A percentile compares a stretch with the other conserved stretches of the same genome.
Conservation (phyloP, 2,888 invertebrate species). For the Chromoteleia sp. region DNA sequence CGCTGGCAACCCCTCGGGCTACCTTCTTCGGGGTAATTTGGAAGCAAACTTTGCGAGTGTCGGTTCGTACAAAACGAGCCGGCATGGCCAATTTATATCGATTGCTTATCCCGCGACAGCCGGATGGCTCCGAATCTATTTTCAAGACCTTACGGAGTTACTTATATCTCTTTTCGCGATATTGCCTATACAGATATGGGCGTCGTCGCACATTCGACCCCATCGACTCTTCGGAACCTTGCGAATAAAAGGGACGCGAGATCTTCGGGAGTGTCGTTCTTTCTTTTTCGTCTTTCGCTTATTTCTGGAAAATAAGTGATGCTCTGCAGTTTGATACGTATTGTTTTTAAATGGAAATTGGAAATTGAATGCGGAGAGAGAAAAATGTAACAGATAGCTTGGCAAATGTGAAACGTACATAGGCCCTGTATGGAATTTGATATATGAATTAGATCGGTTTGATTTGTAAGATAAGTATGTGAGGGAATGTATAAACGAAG, state of each 20-base stretch:
- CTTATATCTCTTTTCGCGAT: constrained; percentile 76
- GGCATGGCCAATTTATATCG: constrained; percentile 78
- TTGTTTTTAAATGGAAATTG: no score
- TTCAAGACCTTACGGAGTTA: constrained; percentile 77
- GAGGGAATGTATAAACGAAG: no score
- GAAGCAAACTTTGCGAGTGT: constrained; percentile 72
- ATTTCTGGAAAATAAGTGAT: not conserved
- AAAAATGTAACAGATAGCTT: no score
- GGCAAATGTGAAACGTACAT: no score
- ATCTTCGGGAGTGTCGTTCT: not conserved
- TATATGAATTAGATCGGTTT: no score
- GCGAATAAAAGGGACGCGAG: constrained; percentile 25
- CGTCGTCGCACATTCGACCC: constrained; percentile 42
- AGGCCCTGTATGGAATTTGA: no score
- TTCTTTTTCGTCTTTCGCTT: not conserved
- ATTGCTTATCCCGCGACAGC: constrained; percentile 75
- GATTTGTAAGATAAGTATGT: no score
- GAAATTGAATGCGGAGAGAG: no score
- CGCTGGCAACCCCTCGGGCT: constrained; percentile 37
- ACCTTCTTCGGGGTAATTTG: constrained; percentile 68
- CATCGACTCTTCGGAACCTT: constrained; percentile 19
- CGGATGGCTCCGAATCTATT: constrained; percentile 78
- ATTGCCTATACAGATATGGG: constrained; percentile 53
- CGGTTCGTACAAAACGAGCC: constrained; percentile 67
- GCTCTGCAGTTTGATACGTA: no score